Evolutionary conservation across 2,113 vertebrate genomes (phyloP).

Genomic region (Maccullochella peelii): DNA sequence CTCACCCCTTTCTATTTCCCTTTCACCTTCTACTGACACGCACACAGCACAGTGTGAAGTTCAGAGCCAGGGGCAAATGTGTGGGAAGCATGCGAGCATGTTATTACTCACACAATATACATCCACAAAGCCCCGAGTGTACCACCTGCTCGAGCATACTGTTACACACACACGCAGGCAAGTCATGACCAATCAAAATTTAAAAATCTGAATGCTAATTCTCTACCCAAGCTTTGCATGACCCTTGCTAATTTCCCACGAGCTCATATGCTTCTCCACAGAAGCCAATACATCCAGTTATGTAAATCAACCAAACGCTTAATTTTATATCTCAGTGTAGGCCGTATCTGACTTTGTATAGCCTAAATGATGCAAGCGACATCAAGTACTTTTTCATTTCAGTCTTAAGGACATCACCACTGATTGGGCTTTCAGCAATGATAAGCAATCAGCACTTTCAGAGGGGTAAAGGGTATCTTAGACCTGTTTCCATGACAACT

Average conservation of each 20-base stretch:
- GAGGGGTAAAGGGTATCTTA: slow-evolving; percentile 61
- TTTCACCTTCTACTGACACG: slow-evolving; percentile 41
- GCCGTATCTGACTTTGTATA: neutral
- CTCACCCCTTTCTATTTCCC: slow-evolving; percentile 27
- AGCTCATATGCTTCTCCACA: neutral
- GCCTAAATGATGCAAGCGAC: neutral
- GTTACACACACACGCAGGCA: slow-evolving; percentile 14
- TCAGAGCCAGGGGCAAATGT: slow-evolving; percentile 68
- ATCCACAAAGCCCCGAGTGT: slow-evolving; percentile 19
- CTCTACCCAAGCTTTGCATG: neutral
- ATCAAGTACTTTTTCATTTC: slow-evolving; percentile 31
- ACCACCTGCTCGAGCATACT: slow-evolving; percentile 39
- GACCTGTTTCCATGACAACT: slow-evolving; percentile 84
- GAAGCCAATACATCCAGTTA: slow-evolving; percentile 22
- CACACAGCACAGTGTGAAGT: slow-evolving; percentile 50
- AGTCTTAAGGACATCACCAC: slow-evolving; percentile 24
- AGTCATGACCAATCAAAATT: slow-evolving; percentile 51
- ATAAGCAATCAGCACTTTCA: slow-evolving; percentile 58
- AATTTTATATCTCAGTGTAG: neutral
- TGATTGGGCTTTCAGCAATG: slow-evolving; percentile 50
- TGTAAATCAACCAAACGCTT: slow-evolving; percentile 6
- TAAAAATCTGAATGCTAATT: slow-evolving; percentile 19
- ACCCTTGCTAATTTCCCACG: slow-evolving; percentile 43
- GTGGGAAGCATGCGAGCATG: slow-evolving; percentile 71
- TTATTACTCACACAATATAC: slow-evolving; percentile 52